phyloP scores from a whole-genome alignment of 2,113 vertebrate species.

The Dryoscopus gambensis region DNA sequence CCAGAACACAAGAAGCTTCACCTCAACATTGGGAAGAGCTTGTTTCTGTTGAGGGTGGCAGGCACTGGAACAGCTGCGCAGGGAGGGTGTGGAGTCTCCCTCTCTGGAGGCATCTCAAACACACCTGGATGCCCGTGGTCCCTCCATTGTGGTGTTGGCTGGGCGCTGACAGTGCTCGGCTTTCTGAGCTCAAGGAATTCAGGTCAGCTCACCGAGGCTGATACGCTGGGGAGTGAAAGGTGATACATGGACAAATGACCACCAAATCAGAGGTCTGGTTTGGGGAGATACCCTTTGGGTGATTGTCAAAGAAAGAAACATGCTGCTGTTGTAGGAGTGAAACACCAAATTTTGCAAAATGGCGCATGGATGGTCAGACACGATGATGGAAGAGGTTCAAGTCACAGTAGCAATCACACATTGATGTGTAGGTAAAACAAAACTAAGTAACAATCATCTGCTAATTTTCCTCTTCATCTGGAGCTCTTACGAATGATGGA shows the following conservation, averaged over 20 bases:
- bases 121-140: not conserved
- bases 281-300: not conserved
- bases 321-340: not conserved
- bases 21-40: not conserved
- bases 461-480: not conserved
- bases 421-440: not conserved
- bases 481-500: not conserved
- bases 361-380: not conserved
- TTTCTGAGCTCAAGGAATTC: not conserved
- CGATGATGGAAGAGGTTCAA: not conserved
- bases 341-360: not conserved
- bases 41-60: fast-evolving
- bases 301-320: not conserved
- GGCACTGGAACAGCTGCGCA: not conserved
- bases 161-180: not conserved
- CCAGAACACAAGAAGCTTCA: not conserved
- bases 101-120: not conserved
- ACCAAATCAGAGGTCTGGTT: not conserved
- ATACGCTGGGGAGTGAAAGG: not conserved
- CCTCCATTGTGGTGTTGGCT: fast-evolving
- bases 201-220: fast-evolving
- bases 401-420: not conserved
- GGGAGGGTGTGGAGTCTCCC: not conserved
- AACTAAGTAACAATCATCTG: not conserved
- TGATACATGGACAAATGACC: not conserved